Percentiles rank a stretch among this genome's conserved stretches.
These are phyloP conservation scores for Diglossa brunneiventris DNA, from an alignment of 2,113 vertebrate genomes.

Conservation along the genomic window DNA sequence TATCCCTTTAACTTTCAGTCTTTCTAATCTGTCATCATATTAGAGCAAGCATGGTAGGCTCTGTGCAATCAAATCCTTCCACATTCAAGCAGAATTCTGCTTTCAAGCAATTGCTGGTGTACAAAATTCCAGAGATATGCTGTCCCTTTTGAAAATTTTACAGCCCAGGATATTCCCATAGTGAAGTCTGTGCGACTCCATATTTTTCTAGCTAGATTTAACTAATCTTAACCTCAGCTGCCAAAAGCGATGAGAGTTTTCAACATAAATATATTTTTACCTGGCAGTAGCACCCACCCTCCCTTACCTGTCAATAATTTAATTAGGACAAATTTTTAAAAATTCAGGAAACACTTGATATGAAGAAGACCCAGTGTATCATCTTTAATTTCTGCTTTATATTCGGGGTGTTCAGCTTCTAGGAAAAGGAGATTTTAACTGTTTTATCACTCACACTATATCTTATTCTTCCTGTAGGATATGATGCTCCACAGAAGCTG, in stretches of 20 bases:
- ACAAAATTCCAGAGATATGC: neutral
- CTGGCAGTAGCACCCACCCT: neutral
- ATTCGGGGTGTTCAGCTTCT: neutral
- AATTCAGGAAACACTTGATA: neutral
- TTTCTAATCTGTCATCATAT: neutral
- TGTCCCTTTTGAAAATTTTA: neutral
- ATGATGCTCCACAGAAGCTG: neutral
- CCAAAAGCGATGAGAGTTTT: neutral
- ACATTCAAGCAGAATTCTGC: neutral
- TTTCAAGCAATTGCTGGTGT: neutral
- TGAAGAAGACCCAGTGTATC: neutral
- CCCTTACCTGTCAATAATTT: neutral
- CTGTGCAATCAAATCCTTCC: neutral
- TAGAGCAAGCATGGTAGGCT: neutral
- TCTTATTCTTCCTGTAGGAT: neutral
- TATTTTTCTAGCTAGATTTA: neutral
- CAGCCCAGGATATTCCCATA: neutral
- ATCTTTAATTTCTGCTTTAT: neutral
- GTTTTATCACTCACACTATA: neutral
- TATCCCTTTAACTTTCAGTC: neutral
- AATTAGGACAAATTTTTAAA: neutral
- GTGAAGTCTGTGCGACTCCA: neutral
- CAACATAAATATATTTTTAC: neutral
- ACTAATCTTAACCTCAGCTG: neutral
- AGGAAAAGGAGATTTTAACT: neutral